Percentiles rank a stretch among this genome's conserved stretches.
Evolutionary conservation across 2,113 vertebrate species (phyloP).

Genomic region (Ameiurus melas): DNA sequence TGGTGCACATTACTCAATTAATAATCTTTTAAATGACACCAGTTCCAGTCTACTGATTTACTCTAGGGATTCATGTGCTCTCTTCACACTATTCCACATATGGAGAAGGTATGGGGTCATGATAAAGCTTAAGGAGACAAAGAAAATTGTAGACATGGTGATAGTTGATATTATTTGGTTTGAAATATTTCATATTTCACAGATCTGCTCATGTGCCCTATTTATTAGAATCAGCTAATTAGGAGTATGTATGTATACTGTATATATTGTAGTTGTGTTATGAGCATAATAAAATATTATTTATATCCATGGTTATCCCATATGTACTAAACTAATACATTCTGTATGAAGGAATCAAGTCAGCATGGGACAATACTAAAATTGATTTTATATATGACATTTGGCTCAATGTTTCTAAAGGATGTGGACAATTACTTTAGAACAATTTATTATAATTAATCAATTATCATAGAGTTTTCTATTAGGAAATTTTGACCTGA

Average conservation of each 20-base stretch:
- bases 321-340: neutral
- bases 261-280: neutral
- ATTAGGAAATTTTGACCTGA: too few species aligned
- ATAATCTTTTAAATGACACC: slow-evolving; percentile 96
- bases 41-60: slow-evolving; percentile 94
- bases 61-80: slow-evolving; percentile 62
- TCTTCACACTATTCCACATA: slow-evolving; percentile 59
- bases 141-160: neutral
- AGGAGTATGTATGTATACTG: neutral
- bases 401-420: too few species aligned
- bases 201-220: neutral
- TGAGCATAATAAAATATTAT: neutral
- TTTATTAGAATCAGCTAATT: neutral
- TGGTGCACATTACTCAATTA: slow-evolving; percentile 97
- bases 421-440: too few species aligned
- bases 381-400: too few species aligned
- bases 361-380: neutral
- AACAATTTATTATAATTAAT: too few species aligned
- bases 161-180: neutral
- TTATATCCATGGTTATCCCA: neutral
- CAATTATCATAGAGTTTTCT: too few species aligned
- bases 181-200: neutral
- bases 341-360: neutral
- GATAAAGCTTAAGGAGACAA: slow-evolving; percentile 16
- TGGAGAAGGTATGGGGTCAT: slow-evolving; percentile 34